Conservation (phyloP, 1,140 invertebrate species). For the Pseudomyrmex flavicornis region DNA sequence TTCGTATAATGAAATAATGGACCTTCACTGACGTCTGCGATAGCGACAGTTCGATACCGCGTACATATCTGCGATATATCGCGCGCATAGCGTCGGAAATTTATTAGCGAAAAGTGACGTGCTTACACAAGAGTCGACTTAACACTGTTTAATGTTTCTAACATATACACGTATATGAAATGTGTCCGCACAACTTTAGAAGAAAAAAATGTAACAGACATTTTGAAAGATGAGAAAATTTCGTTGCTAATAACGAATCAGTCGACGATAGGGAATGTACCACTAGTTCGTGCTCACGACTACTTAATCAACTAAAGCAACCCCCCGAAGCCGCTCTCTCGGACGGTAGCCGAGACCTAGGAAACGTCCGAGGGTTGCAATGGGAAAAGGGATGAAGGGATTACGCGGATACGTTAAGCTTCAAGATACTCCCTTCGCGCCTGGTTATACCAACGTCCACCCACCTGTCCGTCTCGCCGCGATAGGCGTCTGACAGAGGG, state of each 20-base stretch:
- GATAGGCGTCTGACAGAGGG: conserved; percentile 67
- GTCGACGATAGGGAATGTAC: background rate
- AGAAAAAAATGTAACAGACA: no score
- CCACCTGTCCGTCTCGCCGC: conserved; percentile 74
- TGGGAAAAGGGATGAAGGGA: conserved; percentile 80
- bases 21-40: conserved; percentile 56
- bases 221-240: background rate
- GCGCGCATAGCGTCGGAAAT: conserved; percentile 10
- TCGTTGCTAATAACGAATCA: conserved; percentile 30
- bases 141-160: background rate
- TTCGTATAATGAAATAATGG: conserved; percentile 67
- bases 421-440: conserved; percentile 75
- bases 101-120: conserved; percentile 25
- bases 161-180: no score
- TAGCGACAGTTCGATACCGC: conserved; percentile 42
- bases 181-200: no score
- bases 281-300: background rate
- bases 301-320: conserved; percentile 48
- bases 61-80: conserved; percentile 10
- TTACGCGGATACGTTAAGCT: conserved; percentile 80
- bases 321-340: conserved; percentile 14
- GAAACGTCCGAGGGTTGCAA: conserved; percentile 73
- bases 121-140: background rate
- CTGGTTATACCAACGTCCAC: conserved; percentile 73
- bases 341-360: conserved; percentile 59